phyloP scores from a whole-genome alignment of 35 echinoderm and acorn worm species.

The Acanthaster planci region DNA sequence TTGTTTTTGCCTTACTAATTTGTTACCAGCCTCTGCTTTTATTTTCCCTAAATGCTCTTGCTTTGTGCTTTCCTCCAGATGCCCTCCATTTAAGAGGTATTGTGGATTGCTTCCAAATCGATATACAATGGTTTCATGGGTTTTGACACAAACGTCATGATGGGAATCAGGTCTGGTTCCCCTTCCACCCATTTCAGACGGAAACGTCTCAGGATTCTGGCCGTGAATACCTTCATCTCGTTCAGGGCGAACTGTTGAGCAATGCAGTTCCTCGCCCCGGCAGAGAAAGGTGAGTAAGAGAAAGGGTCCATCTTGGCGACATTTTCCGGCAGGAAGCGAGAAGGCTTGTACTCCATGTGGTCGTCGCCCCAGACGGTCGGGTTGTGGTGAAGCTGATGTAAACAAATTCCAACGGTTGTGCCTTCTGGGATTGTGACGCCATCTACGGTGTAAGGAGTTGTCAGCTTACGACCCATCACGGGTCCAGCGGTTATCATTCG shows the following conservation, averaged over 20 bases:
- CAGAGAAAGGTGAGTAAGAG: too few relatives aligned
- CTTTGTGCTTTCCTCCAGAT: too few relatives aligned
- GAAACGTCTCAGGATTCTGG: slow-evolving; percentile 14
- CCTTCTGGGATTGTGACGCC: not conserved
- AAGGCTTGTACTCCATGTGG: too few relatives aligned
- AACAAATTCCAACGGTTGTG: not conserved
- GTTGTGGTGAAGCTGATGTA: not conserved
- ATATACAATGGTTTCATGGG: too few relatives aligned
- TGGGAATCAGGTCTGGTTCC: too few relatives aligned
- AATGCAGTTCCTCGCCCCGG: slow-evolving; percentile 48
- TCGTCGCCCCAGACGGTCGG: not conserved
- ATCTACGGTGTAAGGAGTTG: not conserved
- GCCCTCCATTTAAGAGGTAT: too few relatives aligned
- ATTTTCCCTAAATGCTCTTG: too few relatives aligned
- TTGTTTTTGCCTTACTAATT: too few relatives aligned
- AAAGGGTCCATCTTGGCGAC: not conserved
- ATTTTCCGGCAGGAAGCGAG: too few relatives aligned
- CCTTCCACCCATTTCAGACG: not conserved
- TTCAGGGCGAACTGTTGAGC: slow-evolving; percentile 35
- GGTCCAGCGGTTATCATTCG: not conserved
- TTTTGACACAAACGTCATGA: too few relatives aligned
- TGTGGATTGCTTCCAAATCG: too few relatives aligned
- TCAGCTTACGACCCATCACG: not conserved
- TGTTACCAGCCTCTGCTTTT: too few relatives aligned
- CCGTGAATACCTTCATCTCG: slow-evolving; percentile 27